Base-by-base conservation (phyloP, 2,888 invertebrate species). In the Argynnis bischoffii region DNA sequence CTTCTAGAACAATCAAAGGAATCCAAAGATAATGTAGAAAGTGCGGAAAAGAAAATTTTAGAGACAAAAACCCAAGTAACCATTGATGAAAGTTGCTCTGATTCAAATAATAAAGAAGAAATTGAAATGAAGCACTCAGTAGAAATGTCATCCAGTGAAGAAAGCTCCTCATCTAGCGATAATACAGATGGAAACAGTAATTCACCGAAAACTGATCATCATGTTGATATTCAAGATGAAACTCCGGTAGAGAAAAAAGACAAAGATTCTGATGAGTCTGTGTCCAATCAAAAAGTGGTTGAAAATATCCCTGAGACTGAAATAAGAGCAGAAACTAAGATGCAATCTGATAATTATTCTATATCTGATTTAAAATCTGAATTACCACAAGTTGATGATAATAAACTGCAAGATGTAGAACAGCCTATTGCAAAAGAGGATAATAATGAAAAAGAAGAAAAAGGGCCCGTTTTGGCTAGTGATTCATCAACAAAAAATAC, bases 81-180 rank as follows among this genome's bases (percentile, higher is more conserved):
- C 35, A 70, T 70, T 67, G 89, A 88, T 72, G 90, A 90, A 72
- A 90, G 81, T 72, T 89, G 87, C 76, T 86, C 88, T 26, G 89
- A 89, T 74, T 86, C 87, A n/a, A 79, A 72, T 61, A 75, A 74
- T 35, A 90, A 90, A 78, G 89, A 90, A 69, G 87, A 88, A 54
- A 63, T 75, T 67, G 90, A 92, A 55, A 75, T 80, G 15, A 90
- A 90, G 77, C 78, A 81, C 16, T 81, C 85, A 63, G 83, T 86
- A 67, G 91, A 92, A 78, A 83, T 88, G 1, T 86, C 88, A 55
- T 89, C 91, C 50, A 91, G 89, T 78, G 92, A 92, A 74, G 91
- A 91, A 74, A 92, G 89, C 74, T 92, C 90, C 26, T 90, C 90
- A 47, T 90, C 90, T 14, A 91, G 90, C 81, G 92, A 91, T 64